phyloP scores from a whole-genome alignment of 1,140 invertebrate genomes.

The Plutomurus gul region DNA sequence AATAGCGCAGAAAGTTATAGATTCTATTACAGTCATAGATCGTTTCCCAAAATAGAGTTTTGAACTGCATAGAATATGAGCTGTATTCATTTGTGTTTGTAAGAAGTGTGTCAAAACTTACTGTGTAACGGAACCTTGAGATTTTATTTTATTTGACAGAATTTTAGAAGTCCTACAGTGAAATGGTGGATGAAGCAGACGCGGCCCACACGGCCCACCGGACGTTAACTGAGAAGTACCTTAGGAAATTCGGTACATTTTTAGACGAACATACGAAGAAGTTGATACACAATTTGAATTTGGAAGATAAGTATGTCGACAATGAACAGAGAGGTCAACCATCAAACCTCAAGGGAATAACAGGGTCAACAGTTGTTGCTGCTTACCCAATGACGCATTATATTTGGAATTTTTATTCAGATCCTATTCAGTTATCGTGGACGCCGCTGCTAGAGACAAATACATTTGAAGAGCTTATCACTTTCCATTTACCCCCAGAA shows the following conservation, averaged over 20 bases:
- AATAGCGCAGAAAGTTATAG: too few species aligned
- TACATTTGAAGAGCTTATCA: conserved; percentile 47
- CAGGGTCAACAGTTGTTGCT: conserved; percentile 11
- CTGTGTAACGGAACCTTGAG: too few species aligned
- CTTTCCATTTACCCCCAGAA: conserved; percentile 1
- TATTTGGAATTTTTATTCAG: conserved; percentile 33
- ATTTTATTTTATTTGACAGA: too few species aligned
- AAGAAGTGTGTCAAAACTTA: too few species aligned
- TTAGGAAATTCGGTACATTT: conserved; percentile 44
- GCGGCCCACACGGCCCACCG: conserved; percentile 34
- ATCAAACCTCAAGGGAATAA: not conserved
- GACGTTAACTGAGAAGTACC: conserved; percentile 46
- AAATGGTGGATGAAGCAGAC: conserved; percentile 43
- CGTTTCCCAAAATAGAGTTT: too few species aligned
- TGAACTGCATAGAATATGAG: too few species aligned
- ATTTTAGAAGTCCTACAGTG: too few species aligned
- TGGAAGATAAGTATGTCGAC: not conserved
- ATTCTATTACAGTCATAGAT: too few species aligned
- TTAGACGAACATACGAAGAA: conserved; percentile 44
- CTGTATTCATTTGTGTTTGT: too few species aligned
- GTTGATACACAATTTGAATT: conserved; percentile 13
- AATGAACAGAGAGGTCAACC: not conserved
- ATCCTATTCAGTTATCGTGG: conserved; percentile 44
- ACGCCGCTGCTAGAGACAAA: conserved; percentile 27
- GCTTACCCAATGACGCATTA: conserved; percentile 37